Evolutionary conservation across 2,113 vertebrate species (phyloP), one percentile per base, ranked within the genome.

Genomic region (Tringa solitaria): DNA sequence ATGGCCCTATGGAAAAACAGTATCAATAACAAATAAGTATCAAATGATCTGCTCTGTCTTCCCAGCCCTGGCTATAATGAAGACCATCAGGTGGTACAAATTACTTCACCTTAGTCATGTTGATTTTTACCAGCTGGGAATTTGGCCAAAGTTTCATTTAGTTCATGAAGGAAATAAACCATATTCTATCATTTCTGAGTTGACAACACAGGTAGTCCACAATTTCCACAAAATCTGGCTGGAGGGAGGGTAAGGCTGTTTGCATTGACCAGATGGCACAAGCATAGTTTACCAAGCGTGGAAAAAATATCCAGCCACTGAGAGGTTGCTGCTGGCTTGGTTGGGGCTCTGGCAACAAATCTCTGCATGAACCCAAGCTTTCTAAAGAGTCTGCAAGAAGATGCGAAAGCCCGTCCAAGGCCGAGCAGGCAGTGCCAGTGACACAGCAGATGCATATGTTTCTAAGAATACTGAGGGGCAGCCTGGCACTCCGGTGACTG

Each of bases 401-500:
- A 73, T 61, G 60, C 0, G 4, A 35, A 74, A 27, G 32, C 64
- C 22, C 0, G 4, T 93, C 93, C 92, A 96, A 94, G 73, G 93
- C 54, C n/a, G 51, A 90, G 78, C 60, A 74, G 91, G 79, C 60
- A 6, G 78, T 88, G 93, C 92, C 96, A 97, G 93, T 70, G 90
- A 88, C 92, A 90, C 67, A 92, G 95, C 80, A 95, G 81, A 92
- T 81, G 73, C 96, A 83, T 87, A 90, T 85, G 91, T 85, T 96
- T 91, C 81, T 68, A 74, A 79, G 95, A 94, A 93, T 77, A 90
- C 82, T 14, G 57, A 86, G 83, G 95, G 88, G 81, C 73, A 93
- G 77, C 64, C 90, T 93, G 95, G 91, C 96, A 86, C 70, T 80
- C 84, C 20, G 50, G 67, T 0, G 2, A 59, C 63, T 37, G 59